A percentile compares a stretch with the other conserved stretches of the same genome.
phyloP scores from a whole-genome alignment of 2,113 vertebrate genomes.

The Eublepharis macularius region DNA sequence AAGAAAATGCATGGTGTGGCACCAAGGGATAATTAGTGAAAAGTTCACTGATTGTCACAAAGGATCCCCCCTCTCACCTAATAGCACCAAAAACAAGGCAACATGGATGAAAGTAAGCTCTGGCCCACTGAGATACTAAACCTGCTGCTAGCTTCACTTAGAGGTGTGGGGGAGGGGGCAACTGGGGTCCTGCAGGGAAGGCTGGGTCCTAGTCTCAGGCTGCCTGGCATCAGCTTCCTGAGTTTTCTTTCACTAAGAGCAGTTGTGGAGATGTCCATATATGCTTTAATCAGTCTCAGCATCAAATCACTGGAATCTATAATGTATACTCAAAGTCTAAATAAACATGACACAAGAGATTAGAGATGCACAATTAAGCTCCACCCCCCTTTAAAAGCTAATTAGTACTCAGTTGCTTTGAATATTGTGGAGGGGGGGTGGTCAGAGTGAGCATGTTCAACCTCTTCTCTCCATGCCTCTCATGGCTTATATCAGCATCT shows the following conservation, averaged over 20 bases:
- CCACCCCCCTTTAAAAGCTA: too few relatives aligned
- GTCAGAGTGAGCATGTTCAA: too few relatives aligned
- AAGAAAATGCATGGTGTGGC: not conserved
- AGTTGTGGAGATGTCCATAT: not conserved
- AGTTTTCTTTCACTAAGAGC: too few relatives aligned
- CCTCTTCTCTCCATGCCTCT: too few relatives aligned
- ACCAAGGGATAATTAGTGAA: not conserved
- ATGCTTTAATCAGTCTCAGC: constrained; percentile 1
- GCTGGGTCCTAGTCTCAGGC: too few relatives aligned
- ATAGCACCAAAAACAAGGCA: not conserved
- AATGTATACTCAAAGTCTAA: not conserved
- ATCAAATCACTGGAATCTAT: constrained; percentile 33
- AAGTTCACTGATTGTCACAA: not conserved
- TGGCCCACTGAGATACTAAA: not conserved
- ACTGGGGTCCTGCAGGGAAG: not conserved
- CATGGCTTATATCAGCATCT: too few relatives aligned
- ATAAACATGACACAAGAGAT: too few relatives aligned
- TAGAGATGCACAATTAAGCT: too few relatives aligned
- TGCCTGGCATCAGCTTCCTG: not conserved
- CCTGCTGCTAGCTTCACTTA: too few relatives aligned
- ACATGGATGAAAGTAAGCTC: not conserved
- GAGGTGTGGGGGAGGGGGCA: too few relatives aligned
- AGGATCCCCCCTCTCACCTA: not conserved
- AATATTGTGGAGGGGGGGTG: too few relatives aligned
- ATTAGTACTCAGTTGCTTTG: too few relatives aligned